phyloP scores from a whole-genome alignment of 2,888 invertebrate species.

The Noctua janthina region DNA sequence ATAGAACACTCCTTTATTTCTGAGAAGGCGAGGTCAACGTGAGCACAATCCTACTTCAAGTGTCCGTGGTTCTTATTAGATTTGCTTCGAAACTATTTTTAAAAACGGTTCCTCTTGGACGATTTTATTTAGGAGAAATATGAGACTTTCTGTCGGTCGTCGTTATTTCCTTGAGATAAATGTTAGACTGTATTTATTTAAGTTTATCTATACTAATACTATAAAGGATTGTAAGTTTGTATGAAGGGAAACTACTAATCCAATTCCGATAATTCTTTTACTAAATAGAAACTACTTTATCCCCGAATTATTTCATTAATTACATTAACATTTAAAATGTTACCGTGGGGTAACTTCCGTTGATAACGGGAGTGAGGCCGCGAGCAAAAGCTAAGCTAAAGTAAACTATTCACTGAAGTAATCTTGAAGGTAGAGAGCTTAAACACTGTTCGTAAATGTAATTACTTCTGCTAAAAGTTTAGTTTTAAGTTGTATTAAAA shows the following conservation, averaged over 20 bases:
- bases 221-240: too few relatives aligned
- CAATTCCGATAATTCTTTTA: too few relatives aligned
- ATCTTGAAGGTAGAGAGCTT: constrained; percentile 4
- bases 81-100: constrained; percentile 73
- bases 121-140: constrained; percentile 67
- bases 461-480: constrained; percentile 36
- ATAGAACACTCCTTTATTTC: constrained; percentile 77
- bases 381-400: neutral
- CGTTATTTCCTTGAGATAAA: constrained; percentile 51
- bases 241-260: too few relatives aligned
- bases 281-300: too few relatives aligned
- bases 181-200: constrained; percentile 37
- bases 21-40: constrained; percentile 74
- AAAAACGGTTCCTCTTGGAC: constrained; percentile 62
- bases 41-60: constrained; percentile 75
- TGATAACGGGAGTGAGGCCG: too few relatives aligned
- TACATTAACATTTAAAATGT: too few relatives aligned
- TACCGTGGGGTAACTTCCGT: too few relatives aligned
- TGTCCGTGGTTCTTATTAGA: constrained; percentile 77
- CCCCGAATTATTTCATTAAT: too few relatives aligned
- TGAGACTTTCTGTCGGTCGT: constrained; percentile 56
- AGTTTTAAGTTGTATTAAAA: constrained; percentile 46
- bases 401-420: constrained; percentile 9
- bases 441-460: constrained; percentile 17
- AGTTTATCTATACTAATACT: neutral